Evolutionary conservation across 2,113 vertebrate species (phyloP).

Genomic region (Prochilodus magdalenae): DNA sequence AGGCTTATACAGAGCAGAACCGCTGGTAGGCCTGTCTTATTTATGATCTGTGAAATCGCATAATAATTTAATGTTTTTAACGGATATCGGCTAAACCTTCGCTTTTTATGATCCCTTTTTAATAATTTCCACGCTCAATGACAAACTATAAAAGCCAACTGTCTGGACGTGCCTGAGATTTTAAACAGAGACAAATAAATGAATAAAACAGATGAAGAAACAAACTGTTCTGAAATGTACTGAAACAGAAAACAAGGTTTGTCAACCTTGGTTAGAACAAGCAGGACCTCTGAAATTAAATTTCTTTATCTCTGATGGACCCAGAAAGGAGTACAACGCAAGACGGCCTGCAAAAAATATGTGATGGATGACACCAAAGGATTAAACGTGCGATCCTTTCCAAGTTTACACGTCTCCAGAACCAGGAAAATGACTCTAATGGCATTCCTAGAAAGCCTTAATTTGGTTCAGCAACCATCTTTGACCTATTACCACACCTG

Average conservation of each 20-base stretch:
- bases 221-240: constrained; percentile 6
- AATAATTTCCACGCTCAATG: constrained; percentile 74
- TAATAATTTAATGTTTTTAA: constrained; percentile 77
- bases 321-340: background rate
- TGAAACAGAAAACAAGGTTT: background rate
- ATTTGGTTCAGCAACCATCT: background rate
- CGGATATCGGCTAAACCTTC: constrained; percentile 74
- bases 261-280: background rate
- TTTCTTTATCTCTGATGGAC: background rate
- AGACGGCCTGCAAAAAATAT: background rate
- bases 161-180: constrained; percentile 49
- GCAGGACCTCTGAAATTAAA: background rate
- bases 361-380: background rate
- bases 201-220: constrained; percentile 3
- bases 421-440: background rate
- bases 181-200: constrained; percentile 28
- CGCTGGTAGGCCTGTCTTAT: constrained; percentile 44
- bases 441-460: background rate
- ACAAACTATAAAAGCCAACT: constrained; percentile 71
- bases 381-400: background rate
- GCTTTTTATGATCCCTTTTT: constrained; percentile 71
- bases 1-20: background rate
- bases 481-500: background rate
- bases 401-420: background rate
- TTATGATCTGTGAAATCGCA: constrained; percentile 73